Base-by-base conservation (phyloP, 2,797 vertebrate genomes). In the Pseudochirops corinnae region DNA sequence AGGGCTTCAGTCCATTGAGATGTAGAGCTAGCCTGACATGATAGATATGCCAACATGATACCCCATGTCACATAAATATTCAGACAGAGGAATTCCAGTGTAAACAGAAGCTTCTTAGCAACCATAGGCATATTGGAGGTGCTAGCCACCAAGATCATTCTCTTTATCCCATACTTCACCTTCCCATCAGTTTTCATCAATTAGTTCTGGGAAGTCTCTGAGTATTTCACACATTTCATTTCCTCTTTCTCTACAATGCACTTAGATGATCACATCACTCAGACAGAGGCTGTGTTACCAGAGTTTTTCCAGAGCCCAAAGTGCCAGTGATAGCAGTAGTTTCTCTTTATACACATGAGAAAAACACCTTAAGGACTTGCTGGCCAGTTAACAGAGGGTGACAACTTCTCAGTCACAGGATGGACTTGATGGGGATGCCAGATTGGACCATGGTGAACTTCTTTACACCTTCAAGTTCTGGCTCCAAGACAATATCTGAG, bases 201-300 rank as follows among this genome's bases (percentile, higher is more conserved):
- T 99, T 90, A 99, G 99, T 99, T 99, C 99, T 57, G 99, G 99
- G 92, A 99, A 99, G 96, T 99, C 99, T 91, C 99, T 98, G 96
- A 99, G 99, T 96, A 99, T 99, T 99, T 99, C 99, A 93, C 99
- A 99, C 99, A 99, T 99, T 98, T 99, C 99, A 62, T 99, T 99
- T 96, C 99, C 99, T 98, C 99, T 99, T 98, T 99, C 99, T 97
- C 99, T 99, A 52, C 99, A 99, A 95, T 99, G 99, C n/a, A 99
- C 99, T 2, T 99, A 99, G 98, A 99, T 98, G 96, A 99, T 99
- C 96, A 99, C 99, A 24, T 99, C 99, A 91, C 97, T 99, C 99
- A 91, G 99, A 99, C 90, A 99, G 98, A 62, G 99, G 99, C 98
- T 99, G 99, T 0, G 99, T 99, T 98, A 99, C 99, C 96, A 99